Conservation (phyloP, 2,113 vertebrate species). For the Circaetus cinerascens region DNA sequence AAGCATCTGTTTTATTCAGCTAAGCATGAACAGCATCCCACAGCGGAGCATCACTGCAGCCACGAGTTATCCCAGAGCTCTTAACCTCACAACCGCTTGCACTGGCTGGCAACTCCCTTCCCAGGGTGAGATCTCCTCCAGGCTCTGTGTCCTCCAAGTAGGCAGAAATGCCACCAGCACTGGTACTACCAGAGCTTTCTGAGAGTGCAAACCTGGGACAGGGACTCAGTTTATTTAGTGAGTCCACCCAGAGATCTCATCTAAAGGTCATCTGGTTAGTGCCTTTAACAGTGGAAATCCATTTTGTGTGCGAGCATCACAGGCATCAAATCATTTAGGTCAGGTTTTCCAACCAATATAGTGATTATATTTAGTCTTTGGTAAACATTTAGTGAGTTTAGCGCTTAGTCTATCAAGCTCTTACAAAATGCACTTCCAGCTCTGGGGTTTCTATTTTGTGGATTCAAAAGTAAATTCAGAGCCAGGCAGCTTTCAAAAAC, state of each 20-base stretch:
- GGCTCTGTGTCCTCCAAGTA: neutral
- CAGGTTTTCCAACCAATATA: neutral
- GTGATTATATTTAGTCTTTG: neutral
- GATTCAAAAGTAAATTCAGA: constrained; percentile 8
- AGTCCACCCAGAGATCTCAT: neutral
- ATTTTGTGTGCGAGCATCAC: neutral
- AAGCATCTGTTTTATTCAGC: neutral
- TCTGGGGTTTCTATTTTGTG: neutral
- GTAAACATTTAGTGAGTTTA: neutral
- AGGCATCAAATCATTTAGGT: neutral
- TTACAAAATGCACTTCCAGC: neutral
- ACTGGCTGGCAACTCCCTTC: neutral
- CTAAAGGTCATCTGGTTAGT: neutral
- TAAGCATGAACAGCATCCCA: neutral
- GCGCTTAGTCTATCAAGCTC: neutral
- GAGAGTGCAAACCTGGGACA: neutral
- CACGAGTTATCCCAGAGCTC: neutral
- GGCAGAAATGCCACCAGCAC: neutral
- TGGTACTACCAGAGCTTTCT: neutral
- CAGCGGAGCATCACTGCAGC: neutral
- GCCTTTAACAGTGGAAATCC: neutral
- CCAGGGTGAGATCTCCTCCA: neutral
- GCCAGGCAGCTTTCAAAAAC: neutral
- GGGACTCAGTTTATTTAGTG: neutral
- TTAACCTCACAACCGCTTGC: neutral